Percentiles rank a stretch among this genome's conserved stretches.
These are phyloP conservation scores for Microchirus variegatus DNA, from an alignment of 2,797 vertebrate species.

Conservation along the genomic window DNA sequence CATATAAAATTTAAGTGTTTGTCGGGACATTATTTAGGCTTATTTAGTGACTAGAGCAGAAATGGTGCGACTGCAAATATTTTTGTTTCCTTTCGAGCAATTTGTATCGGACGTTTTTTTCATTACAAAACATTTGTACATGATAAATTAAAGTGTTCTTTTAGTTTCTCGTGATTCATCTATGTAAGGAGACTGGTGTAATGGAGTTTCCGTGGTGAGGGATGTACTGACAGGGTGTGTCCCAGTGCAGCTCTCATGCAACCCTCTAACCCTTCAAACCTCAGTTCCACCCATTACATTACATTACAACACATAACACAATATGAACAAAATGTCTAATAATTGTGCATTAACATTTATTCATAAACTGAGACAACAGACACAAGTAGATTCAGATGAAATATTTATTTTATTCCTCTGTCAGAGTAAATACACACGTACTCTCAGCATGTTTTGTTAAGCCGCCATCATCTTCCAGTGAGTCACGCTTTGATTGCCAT, in stretches of 20 bases:
- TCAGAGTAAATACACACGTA: constrained; percentile 56
- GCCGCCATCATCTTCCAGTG: constrained; percentile 52
- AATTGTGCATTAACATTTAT: constrained; percentile 8
- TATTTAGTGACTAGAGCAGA: not conserved
- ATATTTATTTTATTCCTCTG: constrained; percentile 58
- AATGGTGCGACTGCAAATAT: not conserved
- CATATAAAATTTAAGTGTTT: constrained; percentile 7
- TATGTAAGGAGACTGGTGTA: too few species aligned
- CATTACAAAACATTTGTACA: too few species aligned
- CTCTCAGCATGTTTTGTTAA: constrained; percentile 54
- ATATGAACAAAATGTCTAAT: not conserved
- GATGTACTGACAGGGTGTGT: constrained; percentile 22
- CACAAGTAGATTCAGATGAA: constrained; percentile 47
- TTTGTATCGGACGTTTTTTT: too few species aligned
- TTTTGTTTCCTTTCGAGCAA: not conserved
- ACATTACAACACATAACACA: not conserved
- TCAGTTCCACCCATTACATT: constrained; percentile 1
- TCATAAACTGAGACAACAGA: constrained; percentile 24
- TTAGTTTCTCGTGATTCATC: not conserved
- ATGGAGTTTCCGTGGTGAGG: not conserved
- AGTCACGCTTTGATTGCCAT: constrained; percentile 72
- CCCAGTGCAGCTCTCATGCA: not conserved
- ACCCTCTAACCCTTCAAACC: not conserved
- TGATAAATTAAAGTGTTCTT: too few species aligned
- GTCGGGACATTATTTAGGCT: not conserved